Evolutionary conservation across 2,888 invertebrate genomes (phyloP).

Genomic region (Lysandra coridon): DNA sequence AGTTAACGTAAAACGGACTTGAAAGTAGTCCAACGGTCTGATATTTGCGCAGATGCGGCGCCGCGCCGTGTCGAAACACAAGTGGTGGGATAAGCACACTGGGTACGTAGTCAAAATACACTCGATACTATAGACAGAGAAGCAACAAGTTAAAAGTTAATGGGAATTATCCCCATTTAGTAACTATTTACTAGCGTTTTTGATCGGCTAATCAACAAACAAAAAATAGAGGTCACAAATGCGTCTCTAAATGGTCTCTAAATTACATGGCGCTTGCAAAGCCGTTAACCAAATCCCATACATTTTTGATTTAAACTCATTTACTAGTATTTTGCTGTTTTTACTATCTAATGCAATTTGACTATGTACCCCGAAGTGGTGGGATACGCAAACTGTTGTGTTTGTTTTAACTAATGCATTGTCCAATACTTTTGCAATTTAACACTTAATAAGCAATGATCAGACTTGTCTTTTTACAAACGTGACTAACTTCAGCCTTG

Average conservation of each 20-base stretch:
- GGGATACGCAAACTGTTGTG: slow-evolving; percentile 24
- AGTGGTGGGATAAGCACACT: slow-evolving; percentile 19
- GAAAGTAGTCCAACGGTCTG: slow-evolving; percentile 66
- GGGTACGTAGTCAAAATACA: neutral
- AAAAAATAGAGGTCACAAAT: no score
- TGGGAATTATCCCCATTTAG: no score
- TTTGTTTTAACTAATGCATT: slow-evolving; percentile 19
- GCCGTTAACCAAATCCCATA: no score
- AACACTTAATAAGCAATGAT: neutral
- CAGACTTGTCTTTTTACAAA: neutral
- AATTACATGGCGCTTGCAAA: no score
- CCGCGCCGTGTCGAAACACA: slow-evolving; percentile 33
- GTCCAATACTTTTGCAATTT: slow-evolving; percentile 19
- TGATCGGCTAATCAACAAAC: no score
- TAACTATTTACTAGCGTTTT: no score
- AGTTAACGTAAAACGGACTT: slow-evolving; percentile 61
- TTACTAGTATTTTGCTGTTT: no score
- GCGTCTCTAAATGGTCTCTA: no score
- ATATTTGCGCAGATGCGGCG: slow-evolving; percentile 44
- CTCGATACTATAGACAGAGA: neutral
- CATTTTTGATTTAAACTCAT: no score
- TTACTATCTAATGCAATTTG: no score
- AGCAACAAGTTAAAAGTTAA: no score
- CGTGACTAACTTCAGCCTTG: neutral
- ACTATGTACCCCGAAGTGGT: neutral